These are phyloP conservation scores for Eremophila alpestris DNA, from an alignment of 2,797 vertebrate species.

Conservation along the genomic window DNA sequence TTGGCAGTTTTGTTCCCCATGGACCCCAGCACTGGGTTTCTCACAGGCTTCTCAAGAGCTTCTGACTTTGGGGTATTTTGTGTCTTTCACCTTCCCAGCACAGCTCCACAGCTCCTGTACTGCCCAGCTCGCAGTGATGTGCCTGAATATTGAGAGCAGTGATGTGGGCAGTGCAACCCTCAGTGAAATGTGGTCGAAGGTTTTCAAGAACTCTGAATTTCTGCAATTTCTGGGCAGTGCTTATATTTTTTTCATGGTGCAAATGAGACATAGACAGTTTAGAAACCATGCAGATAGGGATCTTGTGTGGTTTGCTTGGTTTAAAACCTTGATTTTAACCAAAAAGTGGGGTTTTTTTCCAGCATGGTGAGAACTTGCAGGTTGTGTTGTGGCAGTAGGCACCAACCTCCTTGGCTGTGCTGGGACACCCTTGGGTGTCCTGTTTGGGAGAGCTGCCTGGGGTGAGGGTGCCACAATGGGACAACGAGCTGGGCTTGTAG, in stretches of 20 bases:
- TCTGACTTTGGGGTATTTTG: neutral
- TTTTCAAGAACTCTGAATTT: neutral
- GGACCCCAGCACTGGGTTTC: accelerated
- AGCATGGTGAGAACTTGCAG: neutral
- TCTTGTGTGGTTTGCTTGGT: neutral
- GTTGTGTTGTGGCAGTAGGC: neutral
- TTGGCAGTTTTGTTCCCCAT: neutral
- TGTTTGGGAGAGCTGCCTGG: neutral
- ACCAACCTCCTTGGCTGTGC: accelerated
- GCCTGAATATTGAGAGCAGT: neutral
- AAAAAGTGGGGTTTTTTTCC: neutral
- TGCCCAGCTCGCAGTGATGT: accelerated
- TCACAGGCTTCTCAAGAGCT: neutral
- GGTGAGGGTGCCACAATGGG: neutral
- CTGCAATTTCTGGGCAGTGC: neutral
- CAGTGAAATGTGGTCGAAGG: accelerated
- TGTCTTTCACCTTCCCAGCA: neutral
- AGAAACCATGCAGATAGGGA: neutral
- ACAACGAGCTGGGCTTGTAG: neutral
- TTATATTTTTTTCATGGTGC: neutral
- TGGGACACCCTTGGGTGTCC: neutral
- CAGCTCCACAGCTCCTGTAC: neutral
- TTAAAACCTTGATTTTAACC: neutral
- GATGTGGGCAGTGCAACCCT: neutral
- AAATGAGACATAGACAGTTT: accelerated